Percentiles rank a stretch among this genome's conserved stretches.
phyloP scores from a whole-genome alignment of 2,888 invertebrate species.

The Ophioninae sp. region DNA sequence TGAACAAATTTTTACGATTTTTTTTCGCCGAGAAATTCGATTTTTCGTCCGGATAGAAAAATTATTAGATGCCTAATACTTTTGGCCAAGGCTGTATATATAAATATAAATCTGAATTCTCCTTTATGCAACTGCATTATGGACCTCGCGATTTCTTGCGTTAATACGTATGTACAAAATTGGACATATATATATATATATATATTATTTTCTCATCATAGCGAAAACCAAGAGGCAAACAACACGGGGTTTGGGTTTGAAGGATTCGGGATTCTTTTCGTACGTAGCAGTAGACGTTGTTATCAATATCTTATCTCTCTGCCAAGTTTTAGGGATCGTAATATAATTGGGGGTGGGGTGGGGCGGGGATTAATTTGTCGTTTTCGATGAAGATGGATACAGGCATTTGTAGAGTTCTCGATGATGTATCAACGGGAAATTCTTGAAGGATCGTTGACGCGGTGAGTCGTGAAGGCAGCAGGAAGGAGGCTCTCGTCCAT shows the following conservation, averaged over 20 bases:
- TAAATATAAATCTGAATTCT: background rate
- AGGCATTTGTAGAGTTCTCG: slow-evolving; percentile 53
- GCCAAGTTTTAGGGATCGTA: slow-evolving; percentile 40
- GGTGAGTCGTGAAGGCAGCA: slow-evolving; percentile 50
- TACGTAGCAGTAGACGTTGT: slow-evolving; percentile 59
- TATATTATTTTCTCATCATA: slow-evolving; percentile 40
- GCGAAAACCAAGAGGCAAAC: slow-evolving; percentile 80
- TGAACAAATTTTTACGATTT: too few species aligned
- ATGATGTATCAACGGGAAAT: slow-evolving; percentile 48
- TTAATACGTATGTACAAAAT: slow-evolving; percentile 34
- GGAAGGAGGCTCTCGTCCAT: slow-evolving; percentile 14
- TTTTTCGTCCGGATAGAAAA: too few species aligned
- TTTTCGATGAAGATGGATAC: slow-evolving; percentile 55
- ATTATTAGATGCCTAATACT: too few species aligned
- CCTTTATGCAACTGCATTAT: slow-evolving; percentile 4
- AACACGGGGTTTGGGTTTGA: slow-evolving; percentile 71
- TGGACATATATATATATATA: slow-evolving; percentile 35
- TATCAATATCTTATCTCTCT: slow-evolving; percentile 51
- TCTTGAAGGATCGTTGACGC: slow-evolving; percentile 49
- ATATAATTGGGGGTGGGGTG: background rate
- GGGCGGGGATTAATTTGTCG: slow-evolving; percentile 7
- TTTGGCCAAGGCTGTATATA: background rate
- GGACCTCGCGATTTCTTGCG: background rate
- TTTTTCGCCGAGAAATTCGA: too few species aligned
- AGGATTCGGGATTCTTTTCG: slow-evolving; percentile 47